phyloP scores from a whole-genome alignment of 2,888 invertebrate species.

The Hartigia nigra region DNA sequence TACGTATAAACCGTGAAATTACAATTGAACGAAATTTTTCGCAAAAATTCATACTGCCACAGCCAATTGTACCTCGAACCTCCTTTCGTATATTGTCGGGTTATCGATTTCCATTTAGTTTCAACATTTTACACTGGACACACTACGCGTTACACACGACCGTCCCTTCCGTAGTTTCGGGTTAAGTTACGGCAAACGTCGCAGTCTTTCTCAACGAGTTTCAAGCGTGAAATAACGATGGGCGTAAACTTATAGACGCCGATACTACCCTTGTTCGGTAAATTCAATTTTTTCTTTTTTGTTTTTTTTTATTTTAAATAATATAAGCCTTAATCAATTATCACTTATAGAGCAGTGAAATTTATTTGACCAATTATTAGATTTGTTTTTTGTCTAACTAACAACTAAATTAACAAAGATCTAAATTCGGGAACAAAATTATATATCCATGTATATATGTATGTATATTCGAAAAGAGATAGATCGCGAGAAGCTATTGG shows the following conservation, averaged over 20 bases:
- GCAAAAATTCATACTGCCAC: neutral
- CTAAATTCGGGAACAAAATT: no score
- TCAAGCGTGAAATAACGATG: neutral
- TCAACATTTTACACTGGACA: neutral
- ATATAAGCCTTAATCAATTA: neutral
- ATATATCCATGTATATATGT: neutral
- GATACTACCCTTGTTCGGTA: neutral
- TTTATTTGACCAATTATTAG: neutral
- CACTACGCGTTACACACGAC: neutral
- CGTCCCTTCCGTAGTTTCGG: neutral
- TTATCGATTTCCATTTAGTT: neutral
- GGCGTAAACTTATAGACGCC: neutral
- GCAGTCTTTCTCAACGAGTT: neutral
- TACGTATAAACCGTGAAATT: neutral
- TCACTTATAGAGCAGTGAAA: no score
- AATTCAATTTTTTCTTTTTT: neutral
- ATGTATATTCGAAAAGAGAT: neutral
- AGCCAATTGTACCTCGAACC: neutral
- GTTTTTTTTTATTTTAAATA: neutral
- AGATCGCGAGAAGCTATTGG: neutral
- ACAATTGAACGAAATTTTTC: neutral
- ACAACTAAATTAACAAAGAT: neutral
- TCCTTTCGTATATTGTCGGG: neutral
- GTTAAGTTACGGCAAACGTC: neutral
- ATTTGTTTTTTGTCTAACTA: neutral